phyloP scores from a whole-genome alignment of 2,888 invertebrate species.

The Creontiades dilutus region DNA sequence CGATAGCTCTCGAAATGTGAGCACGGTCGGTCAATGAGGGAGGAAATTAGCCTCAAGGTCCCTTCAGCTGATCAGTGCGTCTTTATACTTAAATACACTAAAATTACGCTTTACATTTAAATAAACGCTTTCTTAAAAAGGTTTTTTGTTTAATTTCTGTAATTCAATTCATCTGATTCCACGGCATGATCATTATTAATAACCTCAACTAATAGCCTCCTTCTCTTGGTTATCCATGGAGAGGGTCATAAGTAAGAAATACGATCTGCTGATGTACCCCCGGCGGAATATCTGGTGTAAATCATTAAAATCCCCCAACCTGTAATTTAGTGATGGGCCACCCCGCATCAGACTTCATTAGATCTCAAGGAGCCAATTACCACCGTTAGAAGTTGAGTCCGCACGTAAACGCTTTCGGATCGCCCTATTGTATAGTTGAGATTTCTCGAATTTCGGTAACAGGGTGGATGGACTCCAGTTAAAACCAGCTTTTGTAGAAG shows the following conservation, averaged over 20 bases:
- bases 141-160: too few species aligned
- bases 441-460: background rate
- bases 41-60: too few species aligned
- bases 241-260: background rate
- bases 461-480: background rate
- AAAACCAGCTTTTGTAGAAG: background rate
- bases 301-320: slow-evolving; percentile 8
- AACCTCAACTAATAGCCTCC: too few species aligned
- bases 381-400: background rate
- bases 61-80: too few species aligned
- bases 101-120: too few species aligned
- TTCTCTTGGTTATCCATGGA: too few species aligned
- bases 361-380: slow-evolving; percentile 14
- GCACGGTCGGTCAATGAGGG: too few species aligned
- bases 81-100: too few species aligned
- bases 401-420: background rate
- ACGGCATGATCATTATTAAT: too few species aligned
- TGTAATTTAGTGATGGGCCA: slow-evolving; percentile 13
- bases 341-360: slow-evolving; percentile 14
- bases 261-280: background rate
- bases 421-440: background rate
- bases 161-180: too few species aligned
- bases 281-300: background rate
- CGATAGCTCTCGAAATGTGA: too few species aligned
- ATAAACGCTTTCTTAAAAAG: too few species aligned